phyloP scores from a whole-genome alignment of 2,888 invertebrate species.

The Macrophya alboannulata region DNA sequence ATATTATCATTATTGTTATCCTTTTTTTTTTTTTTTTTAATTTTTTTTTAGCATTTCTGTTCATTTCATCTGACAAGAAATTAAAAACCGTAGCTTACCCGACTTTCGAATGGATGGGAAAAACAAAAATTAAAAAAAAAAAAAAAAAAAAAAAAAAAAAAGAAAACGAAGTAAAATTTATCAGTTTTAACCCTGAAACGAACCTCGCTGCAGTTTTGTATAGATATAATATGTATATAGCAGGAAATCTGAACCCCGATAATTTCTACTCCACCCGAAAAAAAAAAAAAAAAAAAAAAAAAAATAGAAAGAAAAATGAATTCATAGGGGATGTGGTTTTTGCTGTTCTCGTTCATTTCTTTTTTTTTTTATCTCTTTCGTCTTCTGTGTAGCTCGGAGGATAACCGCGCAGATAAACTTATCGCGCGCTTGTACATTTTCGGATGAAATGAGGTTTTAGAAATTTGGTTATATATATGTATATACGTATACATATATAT shows the following conservation, averaged over 20 bases:
- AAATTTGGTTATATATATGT: background rate
- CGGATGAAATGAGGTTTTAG: background rate
- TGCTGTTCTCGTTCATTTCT: no score
- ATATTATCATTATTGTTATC: background rate
- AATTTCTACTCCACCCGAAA: background rate
- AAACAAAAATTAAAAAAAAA: no score
- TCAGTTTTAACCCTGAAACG: background rate
- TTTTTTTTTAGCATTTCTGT: no score
- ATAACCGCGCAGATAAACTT: background rate
- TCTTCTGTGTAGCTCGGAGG: background rate
- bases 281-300: background rate
- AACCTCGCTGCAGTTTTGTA: background rate
- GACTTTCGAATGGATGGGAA: background rate
- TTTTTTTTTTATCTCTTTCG: background rate
- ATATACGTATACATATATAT: no score
- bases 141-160: no score
- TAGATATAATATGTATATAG: background rate
- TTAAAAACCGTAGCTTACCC: background rate
- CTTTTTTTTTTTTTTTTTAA: no score
- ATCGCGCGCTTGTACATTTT: background rate
- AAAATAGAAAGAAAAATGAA: background rate
- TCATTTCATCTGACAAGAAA: no score
- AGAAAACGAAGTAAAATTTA: background rate
- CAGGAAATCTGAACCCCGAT: background rate
- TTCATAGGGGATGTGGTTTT: background rate